phyloP scores from a whole-genome alignment of 1,140 invertebrate genomes.

The Temnothorax curvispinosus region DNA sequence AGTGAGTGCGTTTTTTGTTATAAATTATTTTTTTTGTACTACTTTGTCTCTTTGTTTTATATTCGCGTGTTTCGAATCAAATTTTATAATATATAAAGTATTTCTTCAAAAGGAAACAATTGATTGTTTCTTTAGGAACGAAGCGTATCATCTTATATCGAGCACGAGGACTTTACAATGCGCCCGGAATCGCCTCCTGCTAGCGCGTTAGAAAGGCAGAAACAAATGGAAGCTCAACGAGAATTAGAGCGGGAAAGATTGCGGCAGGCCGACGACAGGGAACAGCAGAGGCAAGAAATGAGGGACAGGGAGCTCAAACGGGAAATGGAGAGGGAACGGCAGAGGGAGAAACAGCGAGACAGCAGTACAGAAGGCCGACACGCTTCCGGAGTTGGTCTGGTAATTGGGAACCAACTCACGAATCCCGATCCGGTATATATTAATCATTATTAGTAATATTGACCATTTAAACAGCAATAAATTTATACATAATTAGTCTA shows the following conservation, averaged over 20 bases:
- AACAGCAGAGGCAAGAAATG: slow-evolving; percentile 80
- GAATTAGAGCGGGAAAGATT: slow-evolving; percentile 84
- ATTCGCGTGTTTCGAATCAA: neutral
- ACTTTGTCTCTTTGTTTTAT: neutral
- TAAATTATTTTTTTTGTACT: neutral
- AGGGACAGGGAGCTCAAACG: slow-evolving; percentile 80
- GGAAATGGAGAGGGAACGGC: slow-evolving; percentile 83
- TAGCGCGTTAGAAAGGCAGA: slow-evolving; percentile 73
- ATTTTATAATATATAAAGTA: neutral
- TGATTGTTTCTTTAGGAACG: slow-evolving; percentile 77
- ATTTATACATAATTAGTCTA: slow-evolving; percentile 28
- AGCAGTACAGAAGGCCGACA: slow-evolving; percentile 71
- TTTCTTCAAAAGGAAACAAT: neutral
- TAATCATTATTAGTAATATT: slow-evolving; percentile 6
- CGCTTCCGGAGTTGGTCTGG: slow-evolving; percentile 87
- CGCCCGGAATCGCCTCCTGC: slow-evolving; percentile 77
- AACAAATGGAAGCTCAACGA: slow-evolving; percentile 78
- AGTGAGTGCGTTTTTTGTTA: slow-evolving; percentile 83
- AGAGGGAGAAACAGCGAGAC: slow-evolving; percentile 82
- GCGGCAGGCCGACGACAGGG: slow-evolving; percentile 81
- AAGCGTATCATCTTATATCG: slow-evolving; percentile 80
- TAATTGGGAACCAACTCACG: slow-evolving; percentile 89
- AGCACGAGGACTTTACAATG: slow-evolving; percentile 78
- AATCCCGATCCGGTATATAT: slow-evolving; percentile 89
- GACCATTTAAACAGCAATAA: slow-evolving; percentile 73